Evolutionary conservation across 2,888 invertebrate genomes (phyloP).

Genomic region (Zeuzera pyrina): DNA sequence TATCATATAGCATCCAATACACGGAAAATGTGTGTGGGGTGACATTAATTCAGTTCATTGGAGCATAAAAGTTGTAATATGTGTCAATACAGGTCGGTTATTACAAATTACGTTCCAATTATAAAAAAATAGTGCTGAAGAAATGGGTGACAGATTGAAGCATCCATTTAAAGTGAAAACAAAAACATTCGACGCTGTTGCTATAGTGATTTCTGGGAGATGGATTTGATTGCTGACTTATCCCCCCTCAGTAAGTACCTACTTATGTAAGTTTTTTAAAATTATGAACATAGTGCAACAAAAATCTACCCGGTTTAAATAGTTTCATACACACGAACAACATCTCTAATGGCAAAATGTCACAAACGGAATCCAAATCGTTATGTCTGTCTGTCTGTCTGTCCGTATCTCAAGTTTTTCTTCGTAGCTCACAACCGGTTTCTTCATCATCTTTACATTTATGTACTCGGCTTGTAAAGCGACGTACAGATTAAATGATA

Average conservation of each 20-base stretch:
- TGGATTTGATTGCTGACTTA: constrained; percentile 59
- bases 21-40: constrained; percentile 41
- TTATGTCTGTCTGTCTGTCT: too few relatives aligned
- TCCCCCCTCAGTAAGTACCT: constrained; percentile 54
- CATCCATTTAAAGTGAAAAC: constrained; percentile 61
- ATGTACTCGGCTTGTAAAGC: too few relatives aligned
- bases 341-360: too few relatives aligned
- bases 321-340: too few relatives aligned
- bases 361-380: too few relatives aligned
- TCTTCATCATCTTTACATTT: too few relatives aligned
- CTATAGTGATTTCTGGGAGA: constrained; percentile 33
- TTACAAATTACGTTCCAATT: constrained; percentile 7
- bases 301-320: too few relatives aligned
- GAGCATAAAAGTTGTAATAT: neutral
- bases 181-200: constrained; percentile 29
- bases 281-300: too few relatives aligned
- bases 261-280: too few relatives aligned
- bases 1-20: constrained; percentile 29
- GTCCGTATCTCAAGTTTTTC: too few relatives aligned
- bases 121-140: constrained; percentile 36
- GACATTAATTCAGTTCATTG: constrained; percentile 20
- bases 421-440: too few relatives aligned
- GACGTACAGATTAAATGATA: too few relatives aligned
- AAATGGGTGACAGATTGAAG: constrained; percentile 64
- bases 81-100: neutral